A percentile compares a stretch with the other conserved stretches of the same genome.
These are phyloP conservation scores for Caenorhabditis panamensis DNA, from an alignment of 2,888 invertebrate species.

Conservation along the genomic window DNA sequence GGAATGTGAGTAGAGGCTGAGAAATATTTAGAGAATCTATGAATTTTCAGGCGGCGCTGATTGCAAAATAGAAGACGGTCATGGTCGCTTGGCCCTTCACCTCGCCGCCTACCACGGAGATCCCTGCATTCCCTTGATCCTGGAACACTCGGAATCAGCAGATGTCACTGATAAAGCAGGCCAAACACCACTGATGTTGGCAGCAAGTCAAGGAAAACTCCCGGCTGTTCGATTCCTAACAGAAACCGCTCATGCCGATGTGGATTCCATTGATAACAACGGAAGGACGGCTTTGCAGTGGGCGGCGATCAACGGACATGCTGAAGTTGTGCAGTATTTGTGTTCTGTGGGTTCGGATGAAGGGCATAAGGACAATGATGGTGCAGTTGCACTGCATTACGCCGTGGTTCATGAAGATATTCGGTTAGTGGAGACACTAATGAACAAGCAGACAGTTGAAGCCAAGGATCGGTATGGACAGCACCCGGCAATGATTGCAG, in stretches of 20 bases:
- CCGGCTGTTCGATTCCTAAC: conserved; percentile 64
- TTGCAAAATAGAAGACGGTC: conserved; percentile 61
- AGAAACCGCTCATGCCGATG: conserved; percentile 58
- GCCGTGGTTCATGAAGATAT: conserved; percentile 66
- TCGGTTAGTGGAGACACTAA: conserved; percentile 56
- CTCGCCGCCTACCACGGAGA: conserved; percentile 84
- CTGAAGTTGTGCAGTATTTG: conserved; percentile 66
- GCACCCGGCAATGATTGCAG: conserved; percentile 69
- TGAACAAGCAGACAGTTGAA: conserved; percentile 64
- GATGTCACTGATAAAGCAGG: conserved; percentile 60
- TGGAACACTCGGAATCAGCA: conserved; percentile 44
- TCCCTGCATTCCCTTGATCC: conserved; percentile 81
- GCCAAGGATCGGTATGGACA: conserved; percentile 69
- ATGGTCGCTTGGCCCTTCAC: conserved; percentile 74
- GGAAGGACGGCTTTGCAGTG: conserved; percentile 72
- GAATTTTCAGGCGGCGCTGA: conserved; percentile 38
- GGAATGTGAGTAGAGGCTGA: conserved; percentile 40
- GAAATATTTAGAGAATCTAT: too few species aligned
- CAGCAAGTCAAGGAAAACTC: conserved; percentile 71
- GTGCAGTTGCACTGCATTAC: conserved; percentile 72
- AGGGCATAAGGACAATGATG: conserved; percentile 73
- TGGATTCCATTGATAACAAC: conserved; percentile 70
- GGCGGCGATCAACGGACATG: conserved; percentile 70
- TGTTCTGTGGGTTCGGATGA: conserved; percentile 70
- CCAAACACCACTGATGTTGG: conserved; percentile 73